phyloP scores from a whole-genome alignment of 2,888 invertebrate genomes.

The Drosophila limbata region DNA sequence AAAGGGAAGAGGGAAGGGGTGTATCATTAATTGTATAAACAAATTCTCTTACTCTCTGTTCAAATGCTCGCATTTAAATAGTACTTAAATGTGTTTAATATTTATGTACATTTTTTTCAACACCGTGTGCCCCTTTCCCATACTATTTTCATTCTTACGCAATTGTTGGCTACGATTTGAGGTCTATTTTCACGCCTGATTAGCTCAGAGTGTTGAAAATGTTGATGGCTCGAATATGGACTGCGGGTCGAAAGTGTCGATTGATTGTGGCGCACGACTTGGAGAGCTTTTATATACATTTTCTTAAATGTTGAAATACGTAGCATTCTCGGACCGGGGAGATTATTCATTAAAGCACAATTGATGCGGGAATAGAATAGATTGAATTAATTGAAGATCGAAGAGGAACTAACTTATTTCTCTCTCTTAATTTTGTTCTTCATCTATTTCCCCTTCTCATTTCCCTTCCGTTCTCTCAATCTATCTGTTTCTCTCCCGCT shows the following conservation, averaged over 20 bases:
- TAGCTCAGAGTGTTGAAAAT: conserved; percentile 71
- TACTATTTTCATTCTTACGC: conserved; percentile 34
- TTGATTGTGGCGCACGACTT: conserved; percentile 67
- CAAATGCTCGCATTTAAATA: conserved; percentile 18
- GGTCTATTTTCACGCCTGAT: conserved; percentile 69
- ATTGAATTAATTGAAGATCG: neutral
- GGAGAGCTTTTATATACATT: conserved; percentile 9
- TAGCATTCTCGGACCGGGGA: neutral
- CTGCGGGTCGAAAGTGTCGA: conserved; percentile 56
- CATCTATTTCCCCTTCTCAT: neutral
- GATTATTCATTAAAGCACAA: conserved; percentile 8
- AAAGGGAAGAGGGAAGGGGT: neutral
- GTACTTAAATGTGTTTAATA: conserved; percentile 18
- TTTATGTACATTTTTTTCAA: conserved; percentile 62
- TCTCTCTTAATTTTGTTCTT: neutral
- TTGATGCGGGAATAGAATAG: neutral
- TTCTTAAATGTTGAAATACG: neutral
- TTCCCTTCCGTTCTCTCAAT: neutral
- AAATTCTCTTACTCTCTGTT: conserved; percentile 4
- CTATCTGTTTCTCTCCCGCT: neutral
- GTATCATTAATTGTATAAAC: neutral
- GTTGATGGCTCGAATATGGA: conserved; percentile 50
- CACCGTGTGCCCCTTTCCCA: conserved; percentile 25
- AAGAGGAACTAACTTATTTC: neutral
- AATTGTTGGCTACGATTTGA: conserved; percentile 47